Base-by-base conservation (phyloP, 2,797 vertebrate species). In the Paguma larvata region DNA sequence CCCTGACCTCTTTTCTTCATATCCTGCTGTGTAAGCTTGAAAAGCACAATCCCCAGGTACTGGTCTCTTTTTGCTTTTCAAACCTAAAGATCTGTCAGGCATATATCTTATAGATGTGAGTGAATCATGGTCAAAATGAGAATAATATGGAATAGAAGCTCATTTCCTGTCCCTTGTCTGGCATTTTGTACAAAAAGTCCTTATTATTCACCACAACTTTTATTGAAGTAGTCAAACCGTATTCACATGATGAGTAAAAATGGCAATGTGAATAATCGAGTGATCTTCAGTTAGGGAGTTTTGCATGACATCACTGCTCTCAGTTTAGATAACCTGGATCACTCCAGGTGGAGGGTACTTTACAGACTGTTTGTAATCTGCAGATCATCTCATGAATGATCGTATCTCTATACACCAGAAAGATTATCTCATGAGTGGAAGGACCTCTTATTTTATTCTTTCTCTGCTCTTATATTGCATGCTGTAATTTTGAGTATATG, bases 1-100 rank as follows among this genome's bases (percentile, higher is more conserved):
- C 93, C 65, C 78, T 96, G 94, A 95, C 92, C 82, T 97, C 89
- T 95, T 98, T 97, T 94, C 85, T 94, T 92, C 91, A 46, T 59
- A 56, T 95, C 79, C 84, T 97, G 89, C 93, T 97, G 87, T 0
- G 78, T 97, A 97, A 97, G 97, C 95, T 94, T 95, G 84, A 97
- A 95, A 97, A 83, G 77, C 59, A 79, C 85, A 90, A 19, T 95
- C 93, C n/a, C 72, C 51, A 80, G 72, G 63, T 80, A 62, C 63
- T 82, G 19, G 46, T 62, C 79, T 83, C 77, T 88, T 94, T 95
- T 85, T 85, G 56, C 86, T 56, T 95, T 96, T 97, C 32, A 82
- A 77, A 41, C 51, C 51, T 82, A 23, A 73, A 83, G 87, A 88
- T 92, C 87, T 96, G 80, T 89, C 62, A 59, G 53, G 68, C 21